A percentile compares a stretch with the other conserved stretches of the same genome.
Evolutionary conservation across 2,797 vertebrate genomes (phyloP).

Genomic region (Phrynocephalus forsythii): DNA sequence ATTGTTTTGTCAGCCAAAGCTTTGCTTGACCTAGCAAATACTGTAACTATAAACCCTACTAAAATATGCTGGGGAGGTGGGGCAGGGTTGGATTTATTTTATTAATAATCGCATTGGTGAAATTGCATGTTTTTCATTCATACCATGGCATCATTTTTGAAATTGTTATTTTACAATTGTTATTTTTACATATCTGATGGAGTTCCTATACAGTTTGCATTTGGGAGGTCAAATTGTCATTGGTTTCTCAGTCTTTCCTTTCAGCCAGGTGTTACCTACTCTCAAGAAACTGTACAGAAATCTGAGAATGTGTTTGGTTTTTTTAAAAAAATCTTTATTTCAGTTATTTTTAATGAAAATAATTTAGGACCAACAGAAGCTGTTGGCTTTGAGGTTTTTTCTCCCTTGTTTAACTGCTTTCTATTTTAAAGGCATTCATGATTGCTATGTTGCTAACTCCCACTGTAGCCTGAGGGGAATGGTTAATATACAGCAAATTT

Average conservation of each 20-base stretch:
- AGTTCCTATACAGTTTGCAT: background rate
- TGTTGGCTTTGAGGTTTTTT: background rate
- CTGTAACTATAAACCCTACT: background rate
- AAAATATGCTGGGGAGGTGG: background rate
- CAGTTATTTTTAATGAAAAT: background rate
- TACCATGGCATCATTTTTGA: background rate
- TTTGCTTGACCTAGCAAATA: background rate
- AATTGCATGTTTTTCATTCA: background rate
- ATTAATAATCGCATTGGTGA: background rate
- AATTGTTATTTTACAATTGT: background rate
- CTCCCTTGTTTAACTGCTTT: background rate
- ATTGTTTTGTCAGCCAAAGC: background rate
- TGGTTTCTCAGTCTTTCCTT: background rate
- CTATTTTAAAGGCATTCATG: conserved; percentile 30
- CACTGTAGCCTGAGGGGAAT: background rate
- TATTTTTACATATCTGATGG: background rate
- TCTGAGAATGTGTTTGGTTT: background rate
- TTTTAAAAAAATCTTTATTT: background rate
- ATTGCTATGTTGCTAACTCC: background rate
- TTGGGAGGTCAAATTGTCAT: background rate
- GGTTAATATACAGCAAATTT: conserved; percentile 11
- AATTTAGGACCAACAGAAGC: background rate
- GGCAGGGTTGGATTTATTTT: background rate
- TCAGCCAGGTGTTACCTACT: background rate
- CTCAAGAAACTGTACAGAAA: background rate